Conservation (phyloP, 2,888 invertebrate species). For the Trissolcus brochymenae region DNA sequence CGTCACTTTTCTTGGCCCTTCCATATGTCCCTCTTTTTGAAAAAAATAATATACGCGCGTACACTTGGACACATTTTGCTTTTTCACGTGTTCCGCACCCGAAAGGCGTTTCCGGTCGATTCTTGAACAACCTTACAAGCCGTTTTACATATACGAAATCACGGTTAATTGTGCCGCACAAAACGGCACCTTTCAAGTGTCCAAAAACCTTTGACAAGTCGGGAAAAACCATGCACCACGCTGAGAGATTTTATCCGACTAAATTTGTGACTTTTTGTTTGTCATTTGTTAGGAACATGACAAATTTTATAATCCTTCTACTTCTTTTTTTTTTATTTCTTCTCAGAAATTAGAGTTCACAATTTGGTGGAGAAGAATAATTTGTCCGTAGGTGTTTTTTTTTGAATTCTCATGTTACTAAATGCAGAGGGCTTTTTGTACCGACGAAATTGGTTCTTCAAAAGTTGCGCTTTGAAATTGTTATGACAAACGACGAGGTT, state of each 20-base stretch:
- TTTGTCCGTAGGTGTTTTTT: too few relatives aligned
- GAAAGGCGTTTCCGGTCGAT: conserved; percentile 28
- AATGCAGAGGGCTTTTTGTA: neutral
- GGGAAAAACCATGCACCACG: conserved; percentile 7
- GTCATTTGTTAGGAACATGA: conserved; percentile 1
- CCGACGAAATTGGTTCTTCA: conserved; percentile 29
- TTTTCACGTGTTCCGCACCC: neutral
- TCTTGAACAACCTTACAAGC: conserved; percentile 16
- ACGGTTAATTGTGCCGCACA: conserved; percentile 27
- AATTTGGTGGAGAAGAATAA: neutral
- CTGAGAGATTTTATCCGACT: conserved; percentile 6
- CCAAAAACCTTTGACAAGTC: conserved; percentile 7
- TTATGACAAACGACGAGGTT: conserved; percentile 47
- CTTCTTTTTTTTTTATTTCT: neutral
- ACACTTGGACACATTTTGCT: conserved; percentile 23
- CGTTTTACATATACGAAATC: conserved; percentile 35
- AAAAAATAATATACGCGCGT: conserved; percentile 5
- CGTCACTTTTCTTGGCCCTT: conserved; percentile 58
- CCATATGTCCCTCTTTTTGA: conserved; percentile 46
- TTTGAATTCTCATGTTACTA: conserved; percentile 19
- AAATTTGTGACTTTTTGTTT: conserved; percentile 28
- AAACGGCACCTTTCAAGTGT: conserved; percentile 12
- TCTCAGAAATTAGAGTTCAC: neutral
- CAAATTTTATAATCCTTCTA: conserved; percentile 7
- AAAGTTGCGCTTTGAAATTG: conserved; percentile 27